Conservation (phyloP, 2,797 vertebrate genomes). For the Octomys mimax region DNA sequence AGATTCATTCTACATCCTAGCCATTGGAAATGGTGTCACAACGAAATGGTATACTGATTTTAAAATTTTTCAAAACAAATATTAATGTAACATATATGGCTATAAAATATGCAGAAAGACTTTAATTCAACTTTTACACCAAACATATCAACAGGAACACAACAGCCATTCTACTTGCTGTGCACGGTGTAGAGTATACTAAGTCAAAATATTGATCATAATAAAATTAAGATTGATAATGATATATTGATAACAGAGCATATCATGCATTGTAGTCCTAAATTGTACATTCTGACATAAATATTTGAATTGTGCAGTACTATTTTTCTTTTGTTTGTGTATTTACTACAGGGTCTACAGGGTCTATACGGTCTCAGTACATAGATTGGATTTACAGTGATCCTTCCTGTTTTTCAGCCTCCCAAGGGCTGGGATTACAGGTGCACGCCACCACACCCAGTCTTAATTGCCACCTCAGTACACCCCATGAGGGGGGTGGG, state of each 20-base stretch:
- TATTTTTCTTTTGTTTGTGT: neutral
- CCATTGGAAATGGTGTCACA: neutral
- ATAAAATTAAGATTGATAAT: slow-evolving; percentile 27
- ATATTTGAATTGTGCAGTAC: neutral
- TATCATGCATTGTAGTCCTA: neutral
- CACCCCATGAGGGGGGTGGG: no score
- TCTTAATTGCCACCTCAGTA: no score
- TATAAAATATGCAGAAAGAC: neutral
- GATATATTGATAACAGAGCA: neutral
- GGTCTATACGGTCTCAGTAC: no score
- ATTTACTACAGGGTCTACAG: no score
- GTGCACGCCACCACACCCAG: no score
- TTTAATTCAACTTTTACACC: neutral
- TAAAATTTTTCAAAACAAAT: slow-evolving; percentile 33
- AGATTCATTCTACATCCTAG: neutral
- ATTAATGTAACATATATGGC: slow-evolving; percentile 7
- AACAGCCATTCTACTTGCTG: neutral
- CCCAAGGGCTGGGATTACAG: no score
- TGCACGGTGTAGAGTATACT: slow-evolving; percentile 23
- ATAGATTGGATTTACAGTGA: no score
- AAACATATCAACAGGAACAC: neutral
- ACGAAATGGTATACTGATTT: neutral
- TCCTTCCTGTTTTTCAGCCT: no score
- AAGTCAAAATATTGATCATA: slow-evolving; percentile 24
- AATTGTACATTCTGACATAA: neutral